Evolutionary conservation across 1,140 invertebrate genomes (phyloP), one percentile per base, ranked within the genome.

Genomic region (Drosophila lini): DNA sequence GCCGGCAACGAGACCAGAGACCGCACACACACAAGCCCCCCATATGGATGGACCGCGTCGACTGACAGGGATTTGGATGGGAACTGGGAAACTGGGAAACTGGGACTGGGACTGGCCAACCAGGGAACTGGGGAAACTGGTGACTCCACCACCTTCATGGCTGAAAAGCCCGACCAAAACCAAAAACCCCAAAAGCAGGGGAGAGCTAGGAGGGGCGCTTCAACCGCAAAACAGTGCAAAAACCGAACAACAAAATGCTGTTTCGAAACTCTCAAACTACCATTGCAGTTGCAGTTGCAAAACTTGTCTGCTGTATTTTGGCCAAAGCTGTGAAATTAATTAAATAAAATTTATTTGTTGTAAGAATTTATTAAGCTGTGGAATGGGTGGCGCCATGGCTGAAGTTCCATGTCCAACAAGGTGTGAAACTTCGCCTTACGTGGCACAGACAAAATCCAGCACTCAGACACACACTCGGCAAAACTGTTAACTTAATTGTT

Each of bases 401-500:
- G 19, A 25, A 25, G 64, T 65, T 48, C 50, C 42, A 38, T 71
- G 60, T 32, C 40, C 31, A 36, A 67, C 74, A 52, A 76, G 60
- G 60, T 75, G 71, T 58, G 71, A 77, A 77, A 77, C 47, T 76
- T 57, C 38, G 28, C 38, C 65, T 71, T 74, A 16, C 41, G 16
- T 63, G 61, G 28, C 15, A n/a, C 58, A 40, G 31, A 61, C 74
- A 50, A 77, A 59, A 57, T 69, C 50, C 55, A 45, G 41, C 71
- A 88, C 74, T 82, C 78, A 69, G 62, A 69, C 61, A 70, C 71
- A 77, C 57, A 74, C 68, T 81, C 61, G 52, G 41, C 32, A 68
- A 74, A 86, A 79, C 67, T 88, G 67, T 88, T 86, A 79, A 68
- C 79, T 88, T 80, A 88, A 83, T 88, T 86, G 82, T 79, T 88